Base-by-base conservation (phyloP, 2,797 vertebrate genomes). In the Acrocephalus scirpaceus region DNA sequence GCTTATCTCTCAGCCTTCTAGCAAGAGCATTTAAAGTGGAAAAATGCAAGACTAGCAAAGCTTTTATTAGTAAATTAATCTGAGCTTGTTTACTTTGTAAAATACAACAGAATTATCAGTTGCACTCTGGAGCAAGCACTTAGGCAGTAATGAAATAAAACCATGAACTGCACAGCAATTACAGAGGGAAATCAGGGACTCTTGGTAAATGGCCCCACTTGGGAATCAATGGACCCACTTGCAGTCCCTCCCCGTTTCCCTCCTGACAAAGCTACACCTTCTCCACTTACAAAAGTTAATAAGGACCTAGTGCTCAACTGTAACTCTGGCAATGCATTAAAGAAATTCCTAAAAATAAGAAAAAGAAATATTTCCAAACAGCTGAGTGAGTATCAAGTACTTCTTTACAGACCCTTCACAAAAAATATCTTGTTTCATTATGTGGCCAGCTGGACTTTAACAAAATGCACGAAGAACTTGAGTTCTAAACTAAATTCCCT, bases 11-110 rank as follows among this genome's bases (percentile, higher is more conserved):
- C 45, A 64, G 57, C 56, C 67, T 79, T 82, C 72, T 78, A 86
- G 57, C 45, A 74, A 91, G 2, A 77, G 73, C 48, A 60, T 53
- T 53, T 61, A 40, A 90, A 95, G 61, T 3, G 22, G 47, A 80
- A 82, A 93, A 93, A 77, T 42, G 85, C 87, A 88, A 80, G 72
- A 89, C 45, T 4, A 86, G 87, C 93, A 88, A 86, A 91, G 58
- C 69, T 93, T 95, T 95, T 95, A 92, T 91, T 80, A 77, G 64
- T 76, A 75, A 88, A 94, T 90, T 95, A 91, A 90, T 90, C 34
- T 65, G 57, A 36, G n/a, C 30, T 56, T 91, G 80, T 93, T 93
- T 91, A 71, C 84, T 79, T 82, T 58, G 30, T 47, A 77, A 87
- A 92, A 60, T 21, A 67, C 70, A 81, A 87, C 42, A 61, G 62